Conservation (phyloP, 2,888 invertebrate species). For the Brassicogethes aeneus region DNA sequence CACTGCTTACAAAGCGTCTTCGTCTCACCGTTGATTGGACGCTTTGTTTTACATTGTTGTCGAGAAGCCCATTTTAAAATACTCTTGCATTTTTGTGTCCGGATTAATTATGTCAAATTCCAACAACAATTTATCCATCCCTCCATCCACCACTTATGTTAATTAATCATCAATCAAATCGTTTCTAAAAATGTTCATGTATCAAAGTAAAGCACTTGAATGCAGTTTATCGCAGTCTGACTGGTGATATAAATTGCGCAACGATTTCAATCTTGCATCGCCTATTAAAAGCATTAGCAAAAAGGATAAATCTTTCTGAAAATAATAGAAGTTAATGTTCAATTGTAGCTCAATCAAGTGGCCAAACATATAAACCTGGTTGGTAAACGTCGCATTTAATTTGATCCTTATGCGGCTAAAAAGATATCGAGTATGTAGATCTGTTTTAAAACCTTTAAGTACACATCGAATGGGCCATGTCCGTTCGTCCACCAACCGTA, state of each 20-base stretch:
- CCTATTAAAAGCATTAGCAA: background rate
- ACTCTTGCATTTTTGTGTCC: background rate
- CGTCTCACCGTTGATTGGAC: constrained; percentile 1
- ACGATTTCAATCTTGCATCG: too few relatives aligned
- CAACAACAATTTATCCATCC: background rate
- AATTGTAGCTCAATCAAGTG: background rate
- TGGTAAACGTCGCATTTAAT: constrained; percentile 10
- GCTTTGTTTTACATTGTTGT: constrained; percentile 1
- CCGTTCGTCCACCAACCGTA: constrained; percentile 25
- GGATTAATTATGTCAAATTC: constrained; percentile 3
- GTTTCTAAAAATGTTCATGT: too few relatives aligned
- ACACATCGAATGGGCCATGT: constrained; percentile 10
- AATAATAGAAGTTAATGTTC: background rate
- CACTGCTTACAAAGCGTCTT: background rate
- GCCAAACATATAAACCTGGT: background rate
- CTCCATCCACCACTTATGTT: too few relatives aligned
- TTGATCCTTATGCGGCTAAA: constrained; percentile 17
- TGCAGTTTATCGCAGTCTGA: too few relatives aligned
- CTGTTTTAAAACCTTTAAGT: too few relatives aligned
- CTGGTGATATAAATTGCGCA: too few relatives aligned
- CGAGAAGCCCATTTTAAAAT: background rate
- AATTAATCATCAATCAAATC: too few relatives aligned
- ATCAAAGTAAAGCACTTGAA: too few relatives aligned
- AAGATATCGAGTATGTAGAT: constrained; percentile 21
- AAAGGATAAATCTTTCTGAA: background rate